A percentile compares a stretch with the other conserved stretches of the same genome.
Conservation (phyloP, 2,113 vertebrate genomes). For the Myodes glareolus region DNA sequence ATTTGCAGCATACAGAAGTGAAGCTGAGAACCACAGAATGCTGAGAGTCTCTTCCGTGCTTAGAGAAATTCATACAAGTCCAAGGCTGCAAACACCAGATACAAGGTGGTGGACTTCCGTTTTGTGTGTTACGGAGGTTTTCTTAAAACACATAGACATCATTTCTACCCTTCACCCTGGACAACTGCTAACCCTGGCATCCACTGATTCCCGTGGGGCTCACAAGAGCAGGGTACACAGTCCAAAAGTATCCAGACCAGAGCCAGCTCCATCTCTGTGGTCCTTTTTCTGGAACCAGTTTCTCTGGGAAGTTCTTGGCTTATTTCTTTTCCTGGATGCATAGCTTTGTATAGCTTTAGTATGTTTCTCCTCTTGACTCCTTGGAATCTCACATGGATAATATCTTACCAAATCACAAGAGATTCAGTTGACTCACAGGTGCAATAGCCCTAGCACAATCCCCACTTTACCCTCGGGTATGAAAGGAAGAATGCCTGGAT, state of each 20-base stretch:
- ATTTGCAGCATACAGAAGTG: too few species aligned
- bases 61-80: too few species aligned
- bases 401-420: background rate
- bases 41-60: too few species aligned
- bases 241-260: background rate
- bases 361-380: background rate
- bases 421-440: background rate
- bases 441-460: accelerated
- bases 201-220: background rate
- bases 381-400: background rate
- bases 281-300: background rate
- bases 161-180: constrained; percentile 29
- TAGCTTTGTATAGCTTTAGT: background rate
- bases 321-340: background rate
- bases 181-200: background rate
- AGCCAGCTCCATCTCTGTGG: background rate
- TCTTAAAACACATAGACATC: constrained; percentile 31
- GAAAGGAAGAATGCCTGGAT: background rate
- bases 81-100: too few species aligned
- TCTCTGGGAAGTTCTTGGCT: background rate
- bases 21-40: too few species aligned
- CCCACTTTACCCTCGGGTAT: background rate
- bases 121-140: constrained; percentile 18
- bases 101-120: background rate
- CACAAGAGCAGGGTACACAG: constrained; percentile 19